Conservation (phyloP, 2,888 invertebrate genomes). For the Chrysolina americana region DNA sequence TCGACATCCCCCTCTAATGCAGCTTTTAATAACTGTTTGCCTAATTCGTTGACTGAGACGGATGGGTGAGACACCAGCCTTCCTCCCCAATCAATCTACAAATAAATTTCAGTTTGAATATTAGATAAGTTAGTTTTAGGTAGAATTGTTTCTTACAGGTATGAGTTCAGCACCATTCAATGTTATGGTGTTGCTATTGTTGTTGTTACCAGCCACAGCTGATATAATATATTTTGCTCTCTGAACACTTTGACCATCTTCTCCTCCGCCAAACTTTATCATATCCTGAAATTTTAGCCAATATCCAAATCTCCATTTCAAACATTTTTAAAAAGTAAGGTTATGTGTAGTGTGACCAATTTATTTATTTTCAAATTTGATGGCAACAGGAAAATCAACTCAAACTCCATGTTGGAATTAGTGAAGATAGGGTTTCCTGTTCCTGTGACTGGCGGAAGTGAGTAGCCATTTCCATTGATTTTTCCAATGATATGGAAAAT, state of each 20-base stretch:
- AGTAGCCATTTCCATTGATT: conserved; percentile 51
- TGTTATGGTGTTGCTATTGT: conserved; percentile 47
- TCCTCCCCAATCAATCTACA: conserved; percentile 60
- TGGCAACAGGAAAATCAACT: conserved; percentile 67
- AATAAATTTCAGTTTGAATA: conserved; percentile 30
- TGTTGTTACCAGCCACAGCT: conserved; percentile 42
- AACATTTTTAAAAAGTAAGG: conserved; percentile 42
- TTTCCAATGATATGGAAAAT: conserved; percentile 35
- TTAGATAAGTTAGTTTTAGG: not conserved
- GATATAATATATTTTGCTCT: conserved; percentile 56
- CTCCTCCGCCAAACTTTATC: conserved; percentile 56
- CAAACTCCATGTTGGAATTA: conserved; percentile 67
- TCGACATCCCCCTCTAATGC: conserved; percentile 85
- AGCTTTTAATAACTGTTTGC: conserved; percentile 85
- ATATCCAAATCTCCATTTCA: conserved; percentile 36
- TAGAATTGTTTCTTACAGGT: conserved; percentile 64
- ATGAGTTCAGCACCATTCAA: conserved; percentile 65
- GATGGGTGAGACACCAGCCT: conserved; percentile 56
- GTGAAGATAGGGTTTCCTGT: conserved; percentile 73
- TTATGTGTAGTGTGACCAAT: conserved; percentile 43
- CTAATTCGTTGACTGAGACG: conserved; percentile 80
- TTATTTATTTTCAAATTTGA: conserved; percentile 53
- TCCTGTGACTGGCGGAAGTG: conserved; percentile 73
- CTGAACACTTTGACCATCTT: conserved; percentile 48
- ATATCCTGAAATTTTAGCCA: conserved; percentile 56